Percentiles rank a stretch among this genome's conserved stretches.
Evolutionary conservation across 2,888 invertebrate species (phyloP).

Genomic region (Drosophila yooni): DNA sequence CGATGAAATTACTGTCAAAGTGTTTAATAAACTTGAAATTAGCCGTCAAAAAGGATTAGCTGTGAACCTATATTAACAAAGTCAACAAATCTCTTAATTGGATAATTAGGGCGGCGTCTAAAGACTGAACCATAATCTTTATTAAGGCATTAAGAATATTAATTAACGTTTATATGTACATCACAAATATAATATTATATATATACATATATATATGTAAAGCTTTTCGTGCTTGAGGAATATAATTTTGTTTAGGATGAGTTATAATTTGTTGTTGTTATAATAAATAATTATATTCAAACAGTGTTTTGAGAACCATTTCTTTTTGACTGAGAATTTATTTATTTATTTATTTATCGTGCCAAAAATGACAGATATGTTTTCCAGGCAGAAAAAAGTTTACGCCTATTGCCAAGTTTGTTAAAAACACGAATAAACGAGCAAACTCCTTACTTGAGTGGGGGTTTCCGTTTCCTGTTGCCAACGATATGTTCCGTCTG

Average conservation of each 20-base stretch:
- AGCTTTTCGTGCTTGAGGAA: neutral
- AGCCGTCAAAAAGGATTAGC: neutral
- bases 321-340: neutral
- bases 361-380: neutral
- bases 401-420: slow-evolving; percentile 24
- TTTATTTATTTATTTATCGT: neutral
- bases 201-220: neutral
- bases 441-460: slow-evolving; percentile 2
- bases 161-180: neutral
- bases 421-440: slow-evolving; percentile 1
- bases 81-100: slow-evolving; percentile 44
- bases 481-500: slow-evolving; percentile 11
- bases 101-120: slow-evolving; percentile 19
- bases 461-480: slow-evolving; percentile 46
- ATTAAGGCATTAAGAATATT: slow-evolving; percentile 16
- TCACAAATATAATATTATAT: neutral
- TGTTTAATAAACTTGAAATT: slow-evolving; percentile 33
- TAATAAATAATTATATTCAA: neutral
- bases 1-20: slow-evolving; percentile 32
- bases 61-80: slow-evolving; percentile 5
- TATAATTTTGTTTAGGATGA: neutral
- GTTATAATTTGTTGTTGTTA: too few relatives aligned
- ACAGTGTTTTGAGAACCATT: neutral
- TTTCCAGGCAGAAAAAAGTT: slow-evolving; percentile 13
- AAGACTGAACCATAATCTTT: slow-evolving; percentile 28